Percentiles rank a stretch among this genome's conserved stretches.
Conservation (phyloP, 2,888 invertebrate species). For the Hydropsyche betteni region DNA sequence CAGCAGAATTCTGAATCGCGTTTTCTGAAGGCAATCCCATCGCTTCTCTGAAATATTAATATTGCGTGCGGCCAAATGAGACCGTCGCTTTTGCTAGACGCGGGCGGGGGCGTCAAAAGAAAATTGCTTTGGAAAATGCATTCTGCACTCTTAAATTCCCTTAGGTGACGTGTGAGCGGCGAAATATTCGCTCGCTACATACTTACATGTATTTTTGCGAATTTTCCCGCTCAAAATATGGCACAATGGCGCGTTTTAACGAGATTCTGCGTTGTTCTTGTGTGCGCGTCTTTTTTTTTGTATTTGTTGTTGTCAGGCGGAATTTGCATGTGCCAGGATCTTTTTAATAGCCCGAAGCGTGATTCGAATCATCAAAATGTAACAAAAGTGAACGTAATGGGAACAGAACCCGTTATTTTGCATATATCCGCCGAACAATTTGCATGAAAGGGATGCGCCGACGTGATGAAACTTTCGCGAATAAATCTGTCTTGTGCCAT, state of each 20-base stretch:
- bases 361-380: conserved; percentile 35
- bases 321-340: too few relatives aligned
- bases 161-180: neutral
- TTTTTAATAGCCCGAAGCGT: conserved; percentile 33
- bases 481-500: too few relatives aligned
- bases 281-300: too few relatives aligned
- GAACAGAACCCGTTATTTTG: conserved; percentile 37
- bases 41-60: conserved; percentile 24
- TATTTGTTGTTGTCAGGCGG: too few relatives aligned
- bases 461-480: too few relatives aligned
- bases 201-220: too few relatives aligned
- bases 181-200: too few relatives aligned
- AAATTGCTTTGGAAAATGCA: conserved; percentile 31
- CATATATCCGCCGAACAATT: conserved; percentile 27
- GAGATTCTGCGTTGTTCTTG: too few relatives aligned
- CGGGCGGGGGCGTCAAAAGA: conserved; percentile 14
- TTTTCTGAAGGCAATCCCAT: conserved; percentile 27
- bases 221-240: too few relatives aligned
- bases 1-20: neutral
- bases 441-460: conserved; percentile 4
- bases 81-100: conserved; percentile 7
- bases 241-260: too few relatives aligned
- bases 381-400: conserved; percentile 16
- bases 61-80: conserved; percentile 32
- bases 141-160: conserved; percentile 28